Percentiles rank a stretch among this genome's conserved stretches.
Evolutionary conservation across 1,140 invertebrate species (phyloP).

Genomic region (Lordiphosa clarofinis): DNA sequence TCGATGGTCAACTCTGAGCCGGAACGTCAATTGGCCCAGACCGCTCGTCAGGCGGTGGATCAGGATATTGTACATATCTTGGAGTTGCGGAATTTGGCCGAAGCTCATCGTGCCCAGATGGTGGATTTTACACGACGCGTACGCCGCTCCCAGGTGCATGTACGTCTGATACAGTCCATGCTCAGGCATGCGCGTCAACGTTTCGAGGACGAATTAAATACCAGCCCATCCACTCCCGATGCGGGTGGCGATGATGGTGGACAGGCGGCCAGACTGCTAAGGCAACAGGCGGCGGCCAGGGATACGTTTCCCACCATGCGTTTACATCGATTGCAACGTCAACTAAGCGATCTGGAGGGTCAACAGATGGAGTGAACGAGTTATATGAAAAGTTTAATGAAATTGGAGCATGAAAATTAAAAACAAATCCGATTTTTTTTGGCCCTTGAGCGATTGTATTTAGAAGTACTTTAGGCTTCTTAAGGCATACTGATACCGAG

Average conservation of each 20-base stretch:
- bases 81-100: not conserved
- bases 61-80: slow-evolving; percentile 10
- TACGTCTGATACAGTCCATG: slow-evolving; percentile 5
- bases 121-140: not conserved
- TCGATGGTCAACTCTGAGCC: not conserved
- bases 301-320: too few species aligned
- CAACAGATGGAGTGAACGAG: too few species aligned
- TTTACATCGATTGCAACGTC: too few species aligned
- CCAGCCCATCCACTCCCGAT: not conserved
- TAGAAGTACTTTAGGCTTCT: too few species aligned
- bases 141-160: slow-evolving; percentile 1
- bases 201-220: not conserved
- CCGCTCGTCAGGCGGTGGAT: slow-evolving; percentile 1
- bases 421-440: too few species aligned
- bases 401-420: too few species aligned
- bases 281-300: too few species aligned
- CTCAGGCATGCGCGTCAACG: slow-evolving; percentile 3
- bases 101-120: not conserved
- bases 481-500: too few species aligned
- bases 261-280: not conserved
- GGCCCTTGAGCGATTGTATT: too few species aligned
- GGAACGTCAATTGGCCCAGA: slow-evolving; percentile 4
- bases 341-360: too few species aligned
- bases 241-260: slow-evolving; percentile 17
- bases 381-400: too few species aligned